Evolutionary conservation across 2,113 vertebrate species (phyloP).

Genomic region (Psephotus haematonotus): DNA sequence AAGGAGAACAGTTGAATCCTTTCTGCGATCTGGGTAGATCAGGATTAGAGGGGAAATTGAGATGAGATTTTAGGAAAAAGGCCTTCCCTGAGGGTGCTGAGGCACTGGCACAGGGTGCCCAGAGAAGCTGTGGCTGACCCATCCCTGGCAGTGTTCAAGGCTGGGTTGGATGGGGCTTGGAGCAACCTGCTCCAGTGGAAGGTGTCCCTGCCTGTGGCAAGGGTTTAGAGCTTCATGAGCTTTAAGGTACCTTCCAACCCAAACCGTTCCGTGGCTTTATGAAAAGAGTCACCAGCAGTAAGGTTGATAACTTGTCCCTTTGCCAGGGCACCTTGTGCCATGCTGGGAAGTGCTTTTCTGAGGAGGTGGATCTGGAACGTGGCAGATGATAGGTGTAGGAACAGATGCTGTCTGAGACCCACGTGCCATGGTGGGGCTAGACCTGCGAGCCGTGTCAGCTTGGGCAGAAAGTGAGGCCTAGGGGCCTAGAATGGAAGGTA

Average conservation of each 20-base stretch:
- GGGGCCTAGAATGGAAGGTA: background rate
- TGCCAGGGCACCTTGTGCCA: background rate
- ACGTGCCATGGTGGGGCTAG: fast-evolving
- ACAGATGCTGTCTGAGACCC: background rate
- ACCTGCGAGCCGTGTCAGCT: background rate
- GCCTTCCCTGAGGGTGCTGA: background rate
- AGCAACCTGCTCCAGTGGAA: background rate
- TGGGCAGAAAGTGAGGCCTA: background rate
- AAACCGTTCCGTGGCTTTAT: background rate
- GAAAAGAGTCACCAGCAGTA: background rate
- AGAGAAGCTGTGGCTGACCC: background rate
- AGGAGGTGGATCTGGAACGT: background rate
- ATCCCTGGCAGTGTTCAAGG: background rate
- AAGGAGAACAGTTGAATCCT: background rate
- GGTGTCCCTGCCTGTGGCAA: background rate
- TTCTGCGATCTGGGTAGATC: fast-evolving
- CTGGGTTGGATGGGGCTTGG: background rate
- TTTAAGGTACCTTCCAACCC: background rate
- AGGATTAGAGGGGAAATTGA: background rate
- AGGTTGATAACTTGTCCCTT: background rate
- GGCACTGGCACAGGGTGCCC: background rate
- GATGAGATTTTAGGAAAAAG: background rate
- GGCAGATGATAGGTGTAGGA: background rate
- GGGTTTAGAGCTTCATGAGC: background rate
- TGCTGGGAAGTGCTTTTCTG: background rate